A percentile compares a stretch with the other conserved stretches of the same genome.
Conservation (phyloP, 2,888 invertebrate genomes). For the Andrena hattorfiana region DNA sequence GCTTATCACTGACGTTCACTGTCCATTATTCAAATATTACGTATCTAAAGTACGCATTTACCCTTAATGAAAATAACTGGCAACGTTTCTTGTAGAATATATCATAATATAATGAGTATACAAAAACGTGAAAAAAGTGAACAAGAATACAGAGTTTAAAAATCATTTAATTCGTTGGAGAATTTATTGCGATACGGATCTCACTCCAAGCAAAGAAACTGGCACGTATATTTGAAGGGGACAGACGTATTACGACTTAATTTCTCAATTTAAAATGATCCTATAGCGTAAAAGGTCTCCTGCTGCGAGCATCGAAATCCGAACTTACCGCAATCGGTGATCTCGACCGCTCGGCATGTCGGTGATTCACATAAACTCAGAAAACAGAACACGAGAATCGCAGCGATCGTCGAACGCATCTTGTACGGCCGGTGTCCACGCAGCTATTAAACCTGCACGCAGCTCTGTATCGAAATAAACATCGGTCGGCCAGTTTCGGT, state of each 20-base stretch:
- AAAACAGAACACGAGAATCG: conserved; percentile 17
- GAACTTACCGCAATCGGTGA: conserved; percentile 53
- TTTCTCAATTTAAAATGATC: not conserved
- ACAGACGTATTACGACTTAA: not conserved
- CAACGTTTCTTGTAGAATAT: not conserved
- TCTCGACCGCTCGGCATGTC: conserved; percentile 31
- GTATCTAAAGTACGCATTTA: not conserved
- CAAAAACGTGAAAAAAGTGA: not conserved
- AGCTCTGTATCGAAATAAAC: conserved; percentile 34
- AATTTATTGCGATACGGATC: too few species aligned
- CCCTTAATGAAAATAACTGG: not conserved
- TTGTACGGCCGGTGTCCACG: conserved; percentile 59
- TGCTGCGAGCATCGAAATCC: not conserved
- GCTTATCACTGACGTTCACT: not conserved
- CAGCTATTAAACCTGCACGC: conserved; percentile 54
- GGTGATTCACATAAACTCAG: conserved; percentile 18
- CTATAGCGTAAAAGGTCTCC: not conserved
- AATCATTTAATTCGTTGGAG: not conserved
- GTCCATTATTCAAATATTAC: not conserved
- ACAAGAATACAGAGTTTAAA: not conserved
- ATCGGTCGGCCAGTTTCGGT: not conserved
- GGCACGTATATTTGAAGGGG: not conserved
- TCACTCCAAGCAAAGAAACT: too few species aligned
- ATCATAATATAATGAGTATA: not conserved
- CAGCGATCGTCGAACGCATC: conserved; percentile 60